Percentiles rank a stretch among this genome's conserved stretches.
Conservation (phyloP, 2,113 vertebrate species). For the Leptobrachium leishanense region DNA sequence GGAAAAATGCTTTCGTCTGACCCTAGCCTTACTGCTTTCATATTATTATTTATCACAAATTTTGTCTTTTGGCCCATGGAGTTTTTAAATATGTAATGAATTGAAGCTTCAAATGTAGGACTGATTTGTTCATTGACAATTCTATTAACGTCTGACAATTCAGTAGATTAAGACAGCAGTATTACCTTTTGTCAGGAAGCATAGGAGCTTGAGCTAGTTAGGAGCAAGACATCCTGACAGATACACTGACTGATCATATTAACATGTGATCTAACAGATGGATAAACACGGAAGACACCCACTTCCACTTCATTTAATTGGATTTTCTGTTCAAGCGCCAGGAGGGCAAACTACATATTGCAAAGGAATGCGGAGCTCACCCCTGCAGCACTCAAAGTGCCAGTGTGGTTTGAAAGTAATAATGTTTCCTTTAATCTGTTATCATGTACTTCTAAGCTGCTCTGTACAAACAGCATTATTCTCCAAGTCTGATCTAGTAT, state of each 20-base stretch:
- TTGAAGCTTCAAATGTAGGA: neutral
- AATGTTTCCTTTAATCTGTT: neutral
- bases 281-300: neutral
- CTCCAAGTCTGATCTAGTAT: no score
- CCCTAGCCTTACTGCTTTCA: no score
- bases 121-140: neutral
- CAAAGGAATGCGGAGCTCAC: no score
- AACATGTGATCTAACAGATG: neutral
- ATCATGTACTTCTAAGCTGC: neutral
- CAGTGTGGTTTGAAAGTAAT: neutral
- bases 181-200: neutral
- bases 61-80: no score
- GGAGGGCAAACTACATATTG: neutral
- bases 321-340: neutral
- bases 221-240: neutral
- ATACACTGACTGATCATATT: constrained; percentile 3
- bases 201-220: neutral
- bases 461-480: no score
- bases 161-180: neutral
- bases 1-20: no score
- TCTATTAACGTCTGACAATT: neutral
- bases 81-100: neutral
- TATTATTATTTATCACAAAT: no score
- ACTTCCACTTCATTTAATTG: neutral
- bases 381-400: neutral